A percentile compares a stretch with the other conserved stretches of the same genome.
phyloP scores from a whole-genome alignment of 2,797 vertebrate genomes.

The Nyctalus aviator region DNA sequence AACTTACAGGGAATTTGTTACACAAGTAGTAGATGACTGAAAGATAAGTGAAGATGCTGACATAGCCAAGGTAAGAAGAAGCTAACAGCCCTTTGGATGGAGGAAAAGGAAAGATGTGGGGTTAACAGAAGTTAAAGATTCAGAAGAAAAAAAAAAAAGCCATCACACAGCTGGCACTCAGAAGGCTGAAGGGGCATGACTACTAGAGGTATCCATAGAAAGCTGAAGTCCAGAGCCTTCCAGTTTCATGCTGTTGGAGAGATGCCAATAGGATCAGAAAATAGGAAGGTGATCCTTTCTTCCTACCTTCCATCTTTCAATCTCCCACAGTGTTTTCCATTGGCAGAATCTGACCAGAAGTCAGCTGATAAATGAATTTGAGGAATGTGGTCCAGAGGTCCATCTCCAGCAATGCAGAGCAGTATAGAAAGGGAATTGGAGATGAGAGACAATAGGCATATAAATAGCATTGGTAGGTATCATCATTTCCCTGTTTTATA shows the following conservation, averaged over 20 bases:
- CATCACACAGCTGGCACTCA: neutral
- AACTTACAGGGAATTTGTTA: neutral
- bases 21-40: neutral
- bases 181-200: neutral
- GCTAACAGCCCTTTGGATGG: neutral
- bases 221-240: neutral
- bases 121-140: neutral
- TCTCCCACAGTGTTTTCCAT: neutral
- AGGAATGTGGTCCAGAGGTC: neutral
- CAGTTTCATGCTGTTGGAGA: neutral
- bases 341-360: neutral
- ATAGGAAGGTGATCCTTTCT: neutral
- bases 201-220: neutral
- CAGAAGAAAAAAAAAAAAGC: neutral
- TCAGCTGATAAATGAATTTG: neutral
- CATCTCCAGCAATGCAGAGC: neutral
- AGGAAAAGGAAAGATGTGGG: neutral
- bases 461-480: neutral
- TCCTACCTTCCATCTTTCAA: neutral
- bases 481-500: neutral
- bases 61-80: neutral
- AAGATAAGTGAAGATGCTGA: neutral
- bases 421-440: neutral
- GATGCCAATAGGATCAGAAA: neutral
- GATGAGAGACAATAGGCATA: neutral